phyloP scores from a whole-genome alignment of 2,888 invertebrate genomes.

The Drosophila greeni region DNA sequence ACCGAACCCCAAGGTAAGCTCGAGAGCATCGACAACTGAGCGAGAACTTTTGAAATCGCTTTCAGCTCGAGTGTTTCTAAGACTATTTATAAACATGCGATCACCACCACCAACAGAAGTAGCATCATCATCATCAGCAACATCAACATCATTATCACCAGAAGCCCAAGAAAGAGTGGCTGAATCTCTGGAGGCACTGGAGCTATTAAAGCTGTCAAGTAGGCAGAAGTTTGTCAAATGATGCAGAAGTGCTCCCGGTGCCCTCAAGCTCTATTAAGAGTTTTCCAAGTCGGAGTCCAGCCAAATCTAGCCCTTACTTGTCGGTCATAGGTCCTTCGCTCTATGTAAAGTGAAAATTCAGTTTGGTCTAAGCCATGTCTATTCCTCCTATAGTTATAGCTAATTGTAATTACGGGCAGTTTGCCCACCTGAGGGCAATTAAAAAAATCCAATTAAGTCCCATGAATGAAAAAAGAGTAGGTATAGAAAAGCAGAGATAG shows the following conservation, averaged over 20 bases:
- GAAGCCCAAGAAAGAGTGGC: conserved; percentile 22
- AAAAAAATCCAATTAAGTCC: conserved; percentile 52
- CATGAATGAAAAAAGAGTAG: conserved; percentile 34
- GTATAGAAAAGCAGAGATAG: conserved; percentile 19
- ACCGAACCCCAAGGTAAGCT: conserved; percentile 67
- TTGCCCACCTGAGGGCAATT: conserved; percentile 30
- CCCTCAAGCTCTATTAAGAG: background rate
- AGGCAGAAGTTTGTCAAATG: conserved; percentile 11
- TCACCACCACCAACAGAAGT: conserved; percentile 47
- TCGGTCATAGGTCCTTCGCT: background rate
- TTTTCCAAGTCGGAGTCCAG: background rate
- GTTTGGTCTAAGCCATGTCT: background rate
- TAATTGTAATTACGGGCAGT: conserved; percentile 38
- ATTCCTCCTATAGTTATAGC: conserved; percentile 1
- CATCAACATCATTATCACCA: conserved; percentile 3
- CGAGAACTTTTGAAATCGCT: conserved; percentile 61
- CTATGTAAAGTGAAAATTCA: background rate
- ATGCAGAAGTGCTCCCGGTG: background rate
- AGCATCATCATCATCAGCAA: conserved; percentile 14
- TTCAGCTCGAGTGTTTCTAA: conserved; percentile 51
- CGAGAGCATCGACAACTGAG: conserved; percentile 52
- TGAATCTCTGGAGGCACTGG: conserved; percentile 4
- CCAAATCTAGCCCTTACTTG: background rate
- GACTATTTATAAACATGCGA: conserved; percentile 73
- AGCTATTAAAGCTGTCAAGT: conserved; percentile 7